phyloP scores from a whole-genome alignment of 37 sponge, comb jelly and placozoan genomes.

The Chondrilla cf. caribensis region DNA sequence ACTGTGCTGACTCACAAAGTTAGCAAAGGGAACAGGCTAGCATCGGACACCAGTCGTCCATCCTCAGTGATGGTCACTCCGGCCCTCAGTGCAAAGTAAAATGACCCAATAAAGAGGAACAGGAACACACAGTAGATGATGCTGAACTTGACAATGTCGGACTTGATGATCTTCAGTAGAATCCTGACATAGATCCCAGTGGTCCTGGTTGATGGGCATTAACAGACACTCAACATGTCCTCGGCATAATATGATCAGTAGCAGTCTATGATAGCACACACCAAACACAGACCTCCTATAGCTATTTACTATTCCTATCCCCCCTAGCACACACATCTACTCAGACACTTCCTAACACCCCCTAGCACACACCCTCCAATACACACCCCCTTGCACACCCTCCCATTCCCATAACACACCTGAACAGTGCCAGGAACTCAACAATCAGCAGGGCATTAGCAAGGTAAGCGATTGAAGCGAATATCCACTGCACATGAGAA shows the following conservation, averaged over 20 bases:
- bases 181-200: conserved; percentile 22
- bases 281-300: too few species aligned
- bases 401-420: not conserved
- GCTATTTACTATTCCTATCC: too few species aligned
- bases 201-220: not conserved
- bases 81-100: conserved; percentile 22
- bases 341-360: too few species aligned
- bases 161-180: conserved; percentile 14
- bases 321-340: not conserved
- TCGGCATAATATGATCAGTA: not conserved
- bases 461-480: conserved; percentile 18
- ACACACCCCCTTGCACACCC: too few species aligned
- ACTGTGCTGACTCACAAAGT: conserved; percentile 13
- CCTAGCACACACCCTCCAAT: too few species aligned
- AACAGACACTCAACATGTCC: not conserved
- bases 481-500: conserved; percentile 18
- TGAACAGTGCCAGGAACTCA: conserved; percentile 20
- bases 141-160: conserved; percentile 21
- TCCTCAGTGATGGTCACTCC: not conserved
- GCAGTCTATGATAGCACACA: too few species aligned
- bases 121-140: not conserved
- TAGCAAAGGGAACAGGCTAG: not conserved
- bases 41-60: not conserved
- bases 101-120: conserved; percentile 16
- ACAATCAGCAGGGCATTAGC: conserved; percentile 12